A percentile compares a stretch with the other conserved stretches of the same genome.
Conservation (phyloP, 2,113 vertebrate genomes). For the Nannobrachium achirus region DNA sequence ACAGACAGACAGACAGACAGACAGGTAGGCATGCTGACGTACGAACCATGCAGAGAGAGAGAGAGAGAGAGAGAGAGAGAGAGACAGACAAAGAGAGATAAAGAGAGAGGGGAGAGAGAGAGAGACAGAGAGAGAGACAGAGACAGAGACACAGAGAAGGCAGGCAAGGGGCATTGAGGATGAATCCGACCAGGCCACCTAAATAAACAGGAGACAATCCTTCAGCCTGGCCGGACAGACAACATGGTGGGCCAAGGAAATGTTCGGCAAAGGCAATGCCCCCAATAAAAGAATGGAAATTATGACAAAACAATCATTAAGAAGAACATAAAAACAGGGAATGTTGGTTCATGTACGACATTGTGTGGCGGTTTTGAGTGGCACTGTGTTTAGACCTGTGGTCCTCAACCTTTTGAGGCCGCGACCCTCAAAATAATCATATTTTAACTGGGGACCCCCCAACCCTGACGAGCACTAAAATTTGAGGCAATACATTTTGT, state of each 20-base stretch:
- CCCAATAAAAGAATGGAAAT: slow-evolving; percentile 55
- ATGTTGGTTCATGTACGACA: slow-evolving; percentile 67
- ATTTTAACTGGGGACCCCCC: too few species aligned
- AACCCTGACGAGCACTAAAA: too few species aligned
- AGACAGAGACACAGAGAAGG: neutral
- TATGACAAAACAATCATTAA: slow-evolving; percentile 41
- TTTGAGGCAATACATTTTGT: too few species aligned
- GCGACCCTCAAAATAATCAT: too few species aligned
- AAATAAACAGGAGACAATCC: slow-evolving; percentile 62
- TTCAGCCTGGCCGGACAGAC: slow-evolving; percentile 45
- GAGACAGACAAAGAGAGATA: slow-evolving; percentile 6
- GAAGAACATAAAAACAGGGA: too few species aligned
- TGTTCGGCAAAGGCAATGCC: slow-evolving; percentile 29
- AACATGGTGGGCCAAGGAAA: slow-evolving; percentile 80
- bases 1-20: slow-evolving; percentile 44
- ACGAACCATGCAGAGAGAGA: slow-evolving; percentile 85
- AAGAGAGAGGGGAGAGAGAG: slow-evolving; percentile 31
- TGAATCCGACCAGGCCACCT: slow-evolving; percentile 75
- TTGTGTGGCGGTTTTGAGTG: too few species aligned
- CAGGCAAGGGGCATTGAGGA: slow-evolving; percentile 37
- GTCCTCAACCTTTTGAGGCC: too few species aligned
- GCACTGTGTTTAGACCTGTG: slow-evolving; percentile 50
- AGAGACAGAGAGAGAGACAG: neutral
- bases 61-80: slow-evolving; percentile 33
- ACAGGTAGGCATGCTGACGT: slow-evolving; percentile 84